These are phyloP conservation scores for Psittacus erithacus DNA, from an alignment of 2,113 vertebrate species.

Conservation along the genomic window DNA sequence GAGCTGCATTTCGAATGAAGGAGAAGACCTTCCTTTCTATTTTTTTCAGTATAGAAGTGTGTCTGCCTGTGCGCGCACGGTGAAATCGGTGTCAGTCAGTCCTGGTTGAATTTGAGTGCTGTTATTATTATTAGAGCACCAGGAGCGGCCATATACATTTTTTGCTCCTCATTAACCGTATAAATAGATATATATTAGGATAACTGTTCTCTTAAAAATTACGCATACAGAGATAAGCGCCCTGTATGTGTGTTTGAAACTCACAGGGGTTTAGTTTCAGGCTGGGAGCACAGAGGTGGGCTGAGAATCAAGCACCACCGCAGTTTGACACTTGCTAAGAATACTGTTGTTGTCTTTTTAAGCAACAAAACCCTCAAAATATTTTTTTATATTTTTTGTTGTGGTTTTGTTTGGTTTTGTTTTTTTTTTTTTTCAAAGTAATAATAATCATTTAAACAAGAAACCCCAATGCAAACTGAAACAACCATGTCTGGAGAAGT, in stretches of 20 bases:
- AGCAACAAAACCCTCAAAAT: conserved; percentile 42
- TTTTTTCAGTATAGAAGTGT: neutral
- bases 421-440: neutral
- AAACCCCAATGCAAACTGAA: conserved; percentile 62
- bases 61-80: neutral
- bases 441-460: conserved; percentile 57
- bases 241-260: neutral
- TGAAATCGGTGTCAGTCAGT: conserved; percentile 49
- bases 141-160: neutral
- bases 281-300: conserved; percentile 52
- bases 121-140: conserved; percentile 57
- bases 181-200: neutral
- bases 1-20: conserved; percentile 79
- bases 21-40: conserved; percentile 56
- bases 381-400: neutral
- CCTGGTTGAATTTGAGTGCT: conserved; percentile 36
- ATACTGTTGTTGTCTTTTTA: conserved; percentile 58
- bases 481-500: conserved; percentile 96
- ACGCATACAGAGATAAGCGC: neutral
- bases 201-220: conserved; percentile 3
- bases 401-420: neutral
- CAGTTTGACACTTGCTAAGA: conserved; percentile 64
- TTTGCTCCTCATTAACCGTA: neutral
- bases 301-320: conserved; percentile 59
- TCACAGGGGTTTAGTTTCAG: conserved; percentile 47